A percentile compares a stretch with the other conserved stretches of the same genome.
These are phyloP conservation scores for Blastobasis adustella DNA, from an alignment of 2,888 invertebrate species.

Conservation along the genomic window DNA sequence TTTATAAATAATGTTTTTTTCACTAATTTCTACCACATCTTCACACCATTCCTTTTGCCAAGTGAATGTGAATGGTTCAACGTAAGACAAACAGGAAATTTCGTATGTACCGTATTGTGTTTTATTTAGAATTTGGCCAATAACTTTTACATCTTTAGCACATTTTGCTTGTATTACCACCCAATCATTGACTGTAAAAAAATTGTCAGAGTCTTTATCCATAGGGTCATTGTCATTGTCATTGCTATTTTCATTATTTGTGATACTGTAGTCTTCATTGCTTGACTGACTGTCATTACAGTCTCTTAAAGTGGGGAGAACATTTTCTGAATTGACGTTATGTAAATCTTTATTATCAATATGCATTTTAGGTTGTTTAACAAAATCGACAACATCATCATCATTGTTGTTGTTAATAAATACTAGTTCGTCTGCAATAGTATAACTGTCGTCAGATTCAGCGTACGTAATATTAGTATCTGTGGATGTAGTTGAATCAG, in stretches of 20 bases:
- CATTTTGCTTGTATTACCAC: neutral
- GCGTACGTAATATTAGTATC: conserved; percentile 1
- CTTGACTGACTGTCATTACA: neutral
- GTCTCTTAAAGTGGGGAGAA: neutral
- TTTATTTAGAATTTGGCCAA: neutral
- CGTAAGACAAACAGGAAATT: conserved; percentile 1
- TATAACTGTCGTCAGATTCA: conserved; percentile 1
- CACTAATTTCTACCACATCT: neutral
- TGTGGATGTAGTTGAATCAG: neutral
- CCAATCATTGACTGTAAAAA: neutral
- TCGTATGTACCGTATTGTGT: neutral
- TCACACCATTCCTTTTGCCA: neutral
- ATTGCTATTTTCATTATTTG: neutral
- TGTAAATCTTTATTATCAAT: neutral
- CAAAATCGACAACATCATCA: neutral
- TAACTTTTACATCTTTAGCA: neutral
- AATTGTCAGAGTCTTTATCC: neutral
- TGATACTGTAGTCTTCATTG: neutral
- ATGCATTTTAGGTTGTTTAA: neutral
- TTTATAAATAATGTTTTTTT: neutral
- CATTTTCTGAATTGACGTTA: neutral
- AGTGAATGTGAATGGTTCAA: neutral
- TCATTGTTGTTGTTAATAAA: neutral
- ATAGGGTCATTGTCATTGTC: neutral
- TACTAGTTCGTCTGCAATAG: neutral